Evolutionary conservation across 2,113 vertebrate species (phyloP).

Genomic region (Cochlearius cochlearius): DNA sequence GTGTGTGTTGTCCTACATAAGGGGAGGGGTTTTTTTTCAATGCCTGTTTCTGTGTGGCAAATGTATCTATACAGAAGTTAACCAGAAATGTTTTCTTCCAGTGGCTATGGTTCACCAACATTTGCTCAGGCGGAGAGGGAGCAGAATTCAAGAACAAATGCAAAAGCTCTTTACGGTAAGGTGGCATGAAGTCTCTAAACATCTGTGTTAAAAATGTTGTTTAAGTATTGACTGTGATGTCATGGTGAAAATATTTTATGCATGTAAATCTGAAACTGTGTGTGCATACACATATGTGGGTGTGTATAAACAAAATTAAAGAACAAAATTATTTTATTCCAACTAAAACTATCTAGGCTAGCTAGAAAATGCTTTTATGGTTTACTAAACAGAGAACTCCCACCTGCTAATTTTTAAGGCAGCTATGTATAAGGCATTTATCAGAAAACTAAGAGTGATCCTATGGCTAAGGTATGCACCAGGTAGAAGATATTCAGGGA

Average conservation of each 20-base stretch:
- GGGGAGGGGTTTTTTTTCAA: neutral
- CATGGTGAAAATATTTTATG: neutral
- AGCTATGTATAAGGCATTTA: neutral
- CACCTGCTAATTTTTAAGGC: neutral
- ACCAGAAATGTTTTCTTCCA: constrained; percentile 54
- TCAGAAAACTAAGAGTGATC: neutral
- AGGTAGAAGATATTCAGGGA: neutral
- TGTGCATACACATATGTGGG: accelerated
- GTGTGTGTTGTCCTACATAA: neutral
- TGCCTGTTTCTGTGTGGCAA: neutral
- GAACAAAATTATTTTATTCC: neutral
- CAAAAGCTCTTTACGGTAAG: constrained; percentile 81
- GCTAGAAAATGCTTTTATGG: neutral
- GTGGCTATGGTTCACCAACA: constrained; percentile 75
- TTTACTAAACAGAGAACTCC: neutral
- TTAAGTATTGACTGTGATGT: neutral
- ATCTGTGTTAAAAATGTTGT: neutral
- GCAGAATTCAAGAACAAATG: constrained; percentile 71
- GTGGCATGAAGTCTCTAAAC: neutral
- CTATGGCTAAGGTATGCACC: neutral
- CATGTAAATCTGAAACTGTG: neutral
- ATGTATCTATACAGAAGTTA: neutral
- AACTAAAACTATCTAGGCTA: neutral
- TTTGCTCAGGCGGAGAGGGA: constrained; percentile 74
- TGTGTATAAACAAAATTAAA: neutral